Percentiles rank a stretch among this genome's conserved stretches.
These are phyloP conservation scores for Drosophila kambysellisi DNA, from an alignment of 2,888 invertebrate species.

Conservation along the genomic window DNA sequence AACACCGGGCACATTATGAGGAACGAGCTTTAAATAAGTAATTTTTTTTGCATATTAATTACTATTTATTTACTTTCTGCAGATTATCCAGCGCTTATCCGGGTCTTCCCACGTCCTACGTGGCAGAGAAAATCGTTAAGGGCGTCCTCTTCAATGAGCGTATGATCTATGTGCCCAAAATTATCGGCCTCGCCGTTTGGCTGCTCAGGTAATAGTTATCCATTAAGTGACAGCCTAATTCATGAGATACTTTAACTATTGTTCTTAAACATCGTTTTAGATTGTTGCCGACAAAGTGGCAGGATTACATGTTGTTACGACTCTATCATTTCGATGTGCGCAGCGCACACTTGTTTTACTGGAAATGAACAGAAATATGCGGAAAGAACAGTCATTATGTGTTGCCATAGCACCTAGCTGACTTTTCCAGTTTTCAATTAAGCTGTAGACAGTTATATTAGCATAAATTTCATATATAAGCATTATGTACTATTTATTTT, in stretches of 20 bases:
- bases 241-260: neutral
- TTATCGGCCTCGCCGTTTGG: constrained; percentile 83
- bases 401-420: constrained; percentile 13
- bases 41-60: neutral
- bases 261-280: constrained; percentile 41
- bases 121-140: constrained; percentile 83
- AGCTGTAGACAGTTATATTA: constrained; percentile 29
- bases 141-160: constrained; percentile 83
- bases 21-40: neutral
- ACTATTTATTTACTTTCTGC: neutral
- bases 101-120: constrained; percentile 83
- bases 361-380: constrained; percentile 69
- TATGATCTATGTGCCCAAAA: constrained; percentile 84
- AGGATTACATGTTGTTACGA: constrained; percentile 82
- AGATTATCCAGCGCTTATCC: constrained; percentile 83
- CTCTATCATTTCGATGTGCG: constrained; percentile 83
- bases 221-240: neutral
- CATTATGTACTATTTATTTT: constrained; percentile 41
- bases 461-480: constrained; percentile 29
- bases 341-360: constrained; percentile 83
- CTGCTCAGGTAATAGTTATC: constrained; percentile 75
- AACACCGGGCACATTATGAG: too few species aligned
- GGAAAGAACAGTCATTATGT: neutral
- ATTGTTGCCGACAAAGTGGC: constrained; percentile 83
- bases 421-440: constrained; percentile 26